These are phyloP conservation scores for Melikaiella ostensackeni DNA, from an alignment of 2,888 invertebrate species.

Conservation along the genomic window DNA sequence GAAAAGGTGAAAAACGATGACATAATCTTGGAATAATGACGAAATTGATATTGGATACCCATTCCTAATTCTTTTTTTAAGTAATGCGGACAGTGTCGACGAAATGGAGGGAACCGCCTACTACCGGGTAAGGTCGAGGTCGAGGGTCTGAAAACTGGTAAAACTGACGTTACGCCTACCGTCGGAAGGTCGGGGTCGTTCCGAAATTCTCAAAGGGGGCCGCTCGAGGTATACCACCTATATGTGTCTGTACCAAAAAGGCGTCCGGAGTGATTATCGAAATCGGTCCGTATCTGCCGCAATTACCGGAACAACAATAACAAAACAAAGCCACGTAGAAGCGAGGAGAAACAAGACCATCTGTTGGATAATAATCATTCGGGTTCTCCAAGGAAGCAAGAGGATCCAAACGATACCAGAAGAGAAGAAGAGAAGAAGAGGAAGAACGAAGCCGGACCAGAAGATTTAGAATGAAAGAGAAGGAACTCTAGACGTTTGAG, in stretches of 20 bases:
- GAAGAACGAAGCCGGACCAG: conserved; percentile 44
- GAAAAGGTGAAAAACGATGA: conserved; percentile 5
- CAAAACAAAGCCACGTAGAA: conserved; percentile 68
- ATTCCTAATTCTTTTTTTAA: neutral
- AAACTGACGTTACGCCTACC: conserved; percentile 60
- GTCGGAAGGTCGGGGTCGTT: conserved; percentile 68
- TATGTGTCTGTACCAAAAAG: conserved; percentile 44
- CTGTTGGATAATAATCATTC: conserved; percentile 67
- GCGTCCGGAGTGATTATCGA: conserved; percentile 58
- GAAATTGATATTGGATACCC: conserved; percentile 16
- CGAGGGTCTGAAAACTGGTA: conserved; percentile 45
- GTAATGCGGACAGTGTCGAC: conserved; percentile 18
- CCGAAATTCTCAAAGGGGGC: conserved; percentile 68
- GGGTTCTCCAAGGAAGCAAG: conserved; percentile 46
- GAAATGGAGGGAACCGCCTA: conserved; percentile 32
- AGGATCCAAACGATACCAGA: conserved; percentile 45
- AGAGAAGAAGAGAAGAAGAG: conserved; percentile 42
- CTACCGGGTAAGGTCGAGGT: conserved; percentile 55
- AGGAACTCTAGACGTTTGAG: conserved; percentile 12
- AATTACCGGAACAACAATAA: conserved; percentile 75
- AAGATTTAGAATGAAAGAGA: conserved; percentile 31
- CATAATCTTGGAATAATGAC: neutral
- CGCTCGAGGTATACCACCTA: conserved; percentile 52
- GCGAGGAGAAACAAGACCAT: conserved; percentile 68
- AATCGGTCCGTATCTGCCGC: conserved; percentile 69